Evolutionary conservation across 2,888 invertebrate species (phyloP).

Genomic region (Tenthredo notha): DNA sequence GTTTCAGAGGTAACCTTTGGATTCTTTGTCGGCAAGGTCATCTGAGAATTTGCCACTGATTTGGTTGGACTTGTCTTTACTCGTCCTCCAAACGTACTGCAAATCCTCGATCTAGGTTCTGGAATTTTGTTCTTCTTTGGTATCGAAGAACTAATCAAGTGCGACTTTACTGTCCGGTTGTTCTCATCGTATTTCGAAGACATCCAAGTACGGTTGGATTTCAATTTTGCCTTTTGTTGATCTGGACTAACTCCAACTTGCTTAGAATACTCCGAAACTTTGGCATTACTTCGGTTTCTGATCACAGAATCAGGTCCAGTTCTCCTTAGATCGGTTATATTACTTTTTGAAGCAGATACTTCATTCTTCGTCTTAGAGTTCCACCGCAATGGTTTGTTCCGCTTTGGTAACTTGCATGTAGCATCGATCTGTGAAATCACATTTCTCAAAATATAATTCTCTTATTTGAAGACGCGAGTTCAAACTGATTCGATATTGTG

Average conservation of each 20-base stretch:
- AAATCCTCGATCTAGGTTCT: background rate
- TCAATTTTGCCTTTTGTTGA: background rate
- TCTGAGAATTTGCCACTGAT: background rate
- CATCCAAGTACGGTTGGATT: background rate
- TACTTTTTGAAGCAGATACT: background rate
- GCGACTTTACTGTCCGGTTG: background rate
- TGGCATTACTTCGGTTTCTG: background rate
- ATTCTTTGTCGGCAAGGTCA: background rate
- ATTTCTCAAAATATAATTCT: background rate
- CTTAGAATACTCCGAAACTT: background rate
- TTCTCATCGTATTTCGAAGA: background rate
- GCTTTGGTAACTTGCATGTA: constrained; percentile 6
- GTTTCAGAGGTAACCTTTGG: constrained; percentile 27
- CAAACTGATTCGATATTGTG: background rate
- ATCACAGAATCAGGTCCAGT: background rate
- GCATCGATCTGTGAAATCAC: background rate
- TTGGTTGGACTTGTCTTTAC: background rate
- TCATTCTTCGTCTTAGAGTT: background rate
- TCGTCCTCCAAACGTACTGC: background rate
- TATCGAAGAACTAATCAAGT: background rate
- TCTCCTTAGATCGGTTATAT: background rate
- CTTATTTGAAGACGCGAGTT: background rate
- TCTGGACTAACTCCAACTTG: background rate
- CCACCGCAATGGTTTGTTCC: background rate
- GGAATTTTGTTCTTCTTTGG: background rate